Percentiles rank a stretch among this genome's conserved stretches.
Conservation (phyloP, 2,797 vertebrate genomes). For the Adrianichthys oophorus region DNA sequence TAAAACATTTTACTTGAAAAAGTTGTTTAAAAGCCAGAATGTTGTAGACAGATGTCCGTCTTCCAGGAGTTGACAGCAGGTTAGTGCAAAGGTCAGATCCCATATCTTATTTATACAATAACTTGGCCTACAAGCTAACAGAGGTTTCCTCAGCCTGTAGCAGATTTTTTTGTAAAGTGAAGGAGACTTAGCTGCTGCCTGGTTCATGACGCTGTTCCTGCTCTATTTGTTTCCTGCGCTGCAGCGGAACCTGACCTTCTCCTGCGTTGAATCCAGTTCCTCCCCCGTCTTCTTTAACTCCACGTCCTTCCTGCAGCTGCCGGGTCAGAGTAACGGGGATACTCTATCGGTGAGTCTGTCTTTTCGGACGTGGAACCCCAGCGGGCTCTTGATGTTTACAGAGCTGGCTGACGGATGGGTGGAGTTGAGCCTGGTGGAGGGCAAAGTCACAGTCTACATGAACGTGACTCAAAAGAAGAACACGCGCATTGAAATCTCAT, state of each 20-base stretch:
- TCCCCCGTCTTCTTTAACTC: slow-evolving; percentile 96
- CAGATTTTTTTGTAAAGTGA: no score
- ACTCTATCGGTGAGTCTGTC: slow-evolving; percentile 88
- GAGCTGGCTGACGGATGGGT: slow-evolving; percentile 87
- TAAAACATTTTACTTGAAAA: no score
- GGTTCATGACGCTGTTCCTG: no score
- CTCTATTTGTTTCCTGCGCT: slow-evolving; percentile 6
- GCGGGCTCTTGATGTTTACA: slow-evolving; percentile 89
- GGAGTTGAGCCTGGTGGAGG: slow-evolving; percentile 87
- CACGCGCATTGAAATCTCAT: slow-evolving; percentile 90
- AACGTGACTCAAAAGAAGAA: slow-evolving; percentile 87
- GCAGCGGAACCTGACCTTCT: slow-evolving; percentile 93
- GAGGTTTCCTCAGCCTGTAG: no score
- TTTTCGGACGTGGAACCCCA: slow-evolving; percentile 97
- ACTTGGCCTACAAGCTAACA: no score
- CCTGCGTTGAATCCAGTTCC: slow-evolving; percentile 86
- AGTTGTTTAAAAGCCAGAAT: no score
- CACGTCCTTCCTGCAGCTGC: slow-evolving; percentile 89
- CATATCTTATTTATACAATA: no score
- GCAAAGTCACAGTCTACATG: slow-evolving; percentile 87
- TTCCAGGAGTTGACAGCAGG: no score
- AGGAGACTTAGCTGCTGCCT: no score
- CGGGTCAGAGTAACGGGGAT: slow-evolving; percentile 85
- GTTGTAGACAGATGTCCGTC: no score
- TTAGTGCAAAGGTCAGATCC: no score